Percentiles rank a stretch among this genome's conserved stretches.
These are phyloP conservation scores for Augochlorella aurata DNA, from an alignment of 2,888 invertebrate genomes.

Conservation along the genomic window DNA sequence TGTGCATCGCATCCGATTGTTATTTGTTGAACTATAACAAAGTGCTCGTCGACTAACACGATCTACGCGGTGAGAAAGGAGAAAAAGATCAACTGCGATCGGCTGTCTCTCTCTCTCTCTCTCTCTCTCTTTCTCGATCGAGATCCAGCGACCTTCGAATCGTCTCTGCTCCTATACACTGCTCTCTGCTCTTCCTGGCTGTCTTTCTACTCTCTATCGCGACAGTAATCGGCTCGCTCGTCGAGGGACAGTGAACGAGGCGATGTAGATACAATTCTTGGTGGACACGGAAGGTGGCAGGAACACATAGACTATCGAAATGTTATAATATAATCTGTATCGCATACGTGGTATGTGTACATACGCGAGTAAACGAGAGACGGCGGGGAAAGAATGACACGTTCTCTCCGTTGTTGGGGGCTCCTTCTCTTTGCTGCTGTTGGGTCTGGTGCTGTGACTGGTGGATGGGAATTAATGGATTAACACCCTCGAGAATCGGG, in stretches of 20 bases:
- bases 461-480: slow-evolving; percentile 64
- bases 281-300: slow-evolving; percentile 20
- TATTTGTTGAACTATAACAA: slow-evolving; percentile 1
- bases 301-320: neutral
- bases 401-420: slow-evolving; percentile 60
- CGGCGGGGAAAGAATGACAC: slow-evolving; percentile 32
- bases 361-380: neutral
- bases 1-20: neutral
- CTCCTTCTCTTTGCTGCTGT: slow-evolving; percentile 73
- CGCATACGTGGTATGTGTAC: neutral
- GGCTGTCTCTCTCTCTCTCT: slow-evolving; percentile 1
- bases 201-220: slow-evolving; percentile 38
- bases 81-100: neutral
- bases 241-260: neutral
- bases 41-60: slow-evolving; percentile 23
- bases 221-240: neutral
- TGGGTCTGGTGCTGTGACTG: slow-evolving; percentile 70
- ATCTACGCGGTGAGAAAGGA: neutral
- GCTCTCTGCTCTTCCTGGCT: slow-evolving; percentile 23
- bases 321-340: slow-evolving; percentile 1
- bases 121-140: slow-evolving; percentile 5
- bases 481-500: slow-evolving; percentile 40
- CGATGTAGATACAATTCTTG: slow-evolving; percentile 22
- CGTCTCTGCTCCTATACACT: too few species aligned
- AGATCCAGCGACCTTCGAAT: too few species aligned